Conservation (phyloP, 2,888 invertebrate species). For the Diaphora mendica region DNA sequence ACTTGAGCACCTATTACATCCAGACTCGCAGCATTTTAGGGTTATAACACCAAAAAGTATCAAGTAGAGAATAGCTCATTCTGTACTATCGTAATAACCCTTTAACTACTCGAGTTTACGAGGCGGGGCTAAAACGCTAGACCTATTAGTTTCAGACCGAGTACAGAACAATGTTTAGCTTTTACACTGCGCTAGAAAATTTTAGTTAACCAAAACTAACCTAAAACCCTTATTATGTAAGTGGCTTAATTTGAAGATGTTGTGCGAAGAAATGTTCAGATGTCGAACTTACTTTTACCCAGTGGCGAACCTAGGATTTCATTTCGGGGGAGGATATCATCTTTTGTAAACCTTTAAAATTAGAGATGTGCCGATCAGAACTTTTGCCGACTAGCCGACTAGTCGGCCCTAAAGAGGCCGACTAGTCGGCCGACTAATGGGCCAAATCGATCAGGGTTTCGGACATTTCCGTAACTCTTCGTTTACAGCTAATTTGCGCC, state of each 20-base stretch:
- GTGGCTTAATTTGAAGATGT: not conserved
- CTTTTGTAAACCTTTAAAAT: no score
- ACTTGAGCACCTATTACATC: constrained; percentile 3
- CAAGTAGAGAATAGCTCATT: constrained; percentile 11
- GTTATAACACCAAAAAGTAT: constrained; percentile 15
- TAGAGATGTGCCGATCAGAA: no score
- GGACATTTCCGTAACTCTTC: no score
- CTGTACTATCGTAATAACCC: constrained; percentile 12
- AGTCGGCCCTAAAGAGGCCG: no score
- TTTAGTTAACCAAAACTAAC: not conserved
- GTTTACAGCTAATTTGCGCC: no score
- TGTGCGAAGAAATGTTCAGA: not conserved
- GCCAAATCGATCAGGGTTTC: no score
- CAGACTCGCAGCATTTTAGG: constrained; percentile 13
- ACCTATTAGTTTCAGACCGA: constrained; percentile 22
- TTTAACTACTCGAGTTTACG: constrained; percentile 19
- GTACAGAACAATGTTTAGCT: constrained; percentile 5
- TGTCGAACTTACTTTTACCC: not conserved
- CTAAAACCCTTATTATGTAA: not conserved
- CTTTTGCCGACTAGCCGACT: no score
- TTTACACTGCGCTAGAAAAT: constrained; percentile 2
- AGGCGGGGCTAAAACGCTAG: constrained; percentile 12
- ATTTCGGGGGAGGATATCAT: no score
- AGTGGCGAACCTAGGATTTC: no score
- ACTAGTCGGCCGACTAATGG: no score